Conservation (phyloP, 2,113 vertebrate species). For the Gobius niger region DNA sequence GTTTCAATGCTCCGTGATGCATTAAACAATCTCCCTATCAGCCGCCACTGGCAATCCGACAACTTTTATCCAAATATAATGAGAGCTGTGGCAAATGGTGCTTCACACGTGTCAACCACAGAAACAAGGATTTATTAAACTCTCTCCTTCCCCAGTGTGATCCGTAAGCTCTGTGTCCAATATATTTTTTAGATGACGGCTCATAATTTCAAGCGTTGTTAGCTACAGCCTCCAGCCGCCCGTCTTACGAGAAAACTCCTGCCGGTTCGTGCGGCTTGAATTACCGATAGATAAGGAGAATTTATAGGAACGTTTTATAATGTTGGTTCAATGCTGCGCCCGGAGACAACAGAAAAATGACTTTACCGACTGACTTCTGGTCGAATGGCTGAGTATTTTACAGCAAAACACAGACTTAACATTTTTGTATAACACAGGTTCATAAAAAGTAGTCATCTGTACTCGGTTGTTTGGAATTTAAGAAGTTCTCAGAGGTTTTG, state of each 20-base stretch:
- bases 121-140: constrained; percentile 5
- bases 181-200: constrained; percentile 3
- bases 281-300: background rate
- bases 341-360: too few relatives aligned
- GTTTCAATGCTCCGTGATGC: background rate
- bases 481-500: too few relatives aligned
- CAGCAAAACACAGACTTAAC: too few relatives aligned
- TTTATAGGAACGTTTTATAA: background rate
- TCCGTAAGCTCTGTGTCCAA: background rate
- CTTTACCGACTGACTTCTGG: too few relatives aligned
- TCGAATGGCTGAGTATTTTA: too few relatives aligned
- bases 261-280: background rate
- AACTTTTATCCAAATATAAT: background rate
- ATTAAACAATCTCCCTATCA: constrained; percentile 5
- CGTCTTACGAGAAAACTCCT: background rate
- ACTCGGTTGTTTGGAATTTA: too few relatives aligned
- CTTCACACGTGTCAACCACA: constrained; percentile 1
- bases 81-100: background rate
- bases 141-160: background rate
- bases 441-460: too few relatives aligned
- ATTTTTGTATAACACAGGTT: too few relatives aligned
- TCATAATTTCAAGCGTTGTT: constrained; percentile 10
- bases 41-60: background rate
- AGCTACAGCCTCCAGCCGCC: background rate
- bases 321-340: too few relatives aligned